phyloP scores from a whole-genome alignment of 2,113 vertebrate genomes.

The Grammomys surdaster region DNA sequence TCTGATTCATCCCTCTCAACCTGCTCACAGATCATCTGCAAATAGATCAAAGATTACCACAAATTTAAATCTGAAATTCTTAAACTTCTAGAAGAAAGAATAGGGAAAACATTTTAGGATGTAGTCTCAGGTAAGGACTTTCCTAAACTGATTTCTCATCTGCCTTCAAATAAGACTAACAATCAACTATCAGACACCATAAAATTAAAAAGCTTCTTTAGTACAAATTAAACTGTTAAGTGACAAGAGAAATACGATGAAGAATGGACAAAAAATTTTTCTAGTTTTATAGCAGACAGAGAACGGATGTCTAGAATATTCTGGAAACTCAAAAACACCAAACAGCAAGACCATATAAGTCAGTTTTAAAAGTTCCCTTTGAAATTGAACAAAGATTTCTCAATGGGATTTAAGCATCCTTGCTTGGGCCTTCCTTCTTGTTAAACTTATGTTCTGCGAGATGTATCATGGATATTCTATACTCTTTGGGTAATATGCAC shows the following conservation, averaged over 20 bases:
- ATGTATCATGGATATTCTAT: too few species aligned
- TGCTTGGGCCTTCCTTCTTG: too few species aligned
- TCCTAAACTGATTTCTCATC: background rate
- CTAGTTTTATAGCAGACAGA: background rate
- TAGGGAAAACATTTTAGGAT: background rate
- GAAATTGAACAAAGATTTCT: background rate
- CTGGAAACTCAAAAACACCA: background rate
- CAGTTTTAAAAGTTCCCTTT: background rate
- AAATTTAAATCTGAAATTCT: background rate
- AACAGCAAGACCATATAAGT: background rate
- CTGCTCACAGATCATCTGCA: background rate
- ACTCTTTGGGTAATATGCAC: too few species aligned
- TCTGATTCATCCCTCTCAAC: background rate
- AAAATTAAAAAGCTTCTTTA: background rate
- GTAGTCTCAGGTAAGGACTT: background rate
- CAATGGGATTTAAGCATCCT: too few species aligned
- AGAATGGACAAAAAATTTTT: background rate
- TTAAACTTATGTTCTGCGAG: too few species aligned
- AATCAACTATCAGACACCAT: background rate
- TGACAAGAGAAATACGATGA: background rate
- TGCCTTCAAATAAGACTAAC: background rate
- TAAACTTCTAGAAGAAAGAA: background rate
- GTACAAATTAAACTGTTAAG: background rate
- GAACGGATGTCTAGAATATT: background rate
- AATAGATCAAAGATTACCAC: background rate